Base-by-base conservation (phyloP, 2,797 vertebrate genomes). In the Parotocinclus haroldoi region DNA sequence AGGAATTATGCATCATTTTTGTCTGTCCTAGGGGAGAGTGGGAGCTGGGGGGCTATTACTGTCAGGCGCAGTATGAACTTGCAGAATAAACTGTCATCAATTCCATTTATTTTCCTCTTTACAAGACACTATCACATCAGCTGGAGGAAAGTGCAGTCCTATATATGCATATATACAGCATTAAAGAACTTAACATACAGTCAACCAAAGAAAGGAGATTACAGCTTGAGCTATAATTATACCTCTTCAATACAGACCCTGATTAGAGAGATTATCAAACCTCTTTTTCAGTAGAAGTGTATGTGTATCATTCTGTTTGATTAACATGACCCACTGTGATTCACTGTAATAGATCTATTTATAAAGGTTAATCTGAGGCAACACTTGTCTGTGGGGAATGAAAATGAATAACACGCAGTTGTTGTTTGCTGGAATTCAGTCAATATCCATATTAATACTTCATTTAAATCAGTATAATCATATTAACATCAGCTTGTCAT, bases 41-140 rank as follows among this genome's bases (percentile, higher is more conserved):
- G 18, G 52, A 44, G 40, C 45, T 45, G 63, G 27, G n/a, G 16
- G 45, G 48, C 51, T 50, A 55, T 59, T 65, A 59, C 27, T 62
- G 68, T 63, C 61, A 61, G 39, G 12, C 1, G 45, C 11, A 6
- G 10, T 42, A 38, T 54, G 56, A 53, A 38, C 27, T 38, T 9
- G 64, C 7, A 53, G 37, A 62, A 14, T 7, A 38, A 65, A 27
- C 45, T 51, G 10, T 13, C 16, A 45, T 4, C 42, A 6, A 40
- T 38, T 18, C 38, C 48, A 12, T 14, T 48, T 38, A 37, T 14
- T 51, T 19, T 17, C 19, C 9, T 9, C 9, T 50, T 45, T 36
- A 60, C 12, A 17, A 58, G 19, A 58, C 18, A 58, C 48, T 37
- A 67, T 17, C 36, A 50, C 19, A 45, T 11, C 18, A 54, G 51